Percentiles rank a stretch among this genome's conserved stretches.
Conservation (phyloP, 2,888 invertebrate species). For the Leucoma salicis region DNA sequence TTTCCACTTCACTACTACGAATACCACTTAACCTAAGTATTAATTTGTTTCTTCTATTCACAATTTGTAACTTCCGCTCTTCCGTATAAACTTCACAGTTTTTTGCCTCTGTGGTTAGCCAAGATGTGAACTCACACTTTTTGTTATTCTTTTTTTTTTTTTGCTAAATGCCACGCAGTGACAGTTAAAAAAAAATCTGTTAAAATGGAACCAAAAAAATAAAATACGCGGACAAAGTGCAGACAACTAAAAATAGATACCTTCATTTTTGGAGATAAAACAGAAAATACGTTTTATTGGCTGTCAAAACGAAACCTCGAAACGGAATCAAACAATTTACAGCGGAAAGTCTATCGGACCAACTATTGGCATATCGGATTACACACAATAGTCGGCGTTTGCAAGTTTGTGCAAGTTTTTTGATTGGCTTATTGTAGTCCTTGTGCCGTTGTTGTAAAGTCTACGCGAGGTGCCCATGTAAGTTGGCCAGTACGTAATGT, state of each 20-base stretch:
- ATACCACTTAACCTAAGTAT: slow-evolving; percentile 41
- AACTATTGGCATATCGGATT: slow-evolving; percentile 71
- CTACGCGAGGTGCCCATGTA: slow-evolving; percentile 30
- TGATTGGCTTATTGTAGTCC: slow-evolving; percentile 34
- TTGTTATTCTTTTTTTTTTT: slow-evolving; percentile 32
- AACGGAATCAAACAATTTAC: slow-evolving; percentile 68
- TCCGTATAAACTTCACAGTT: slow-evolving; percentile 41
- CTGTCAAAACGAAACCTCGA: slow-evolving; percentile 52
- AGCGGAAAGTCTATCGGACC: slow-evolving; percentile 60
- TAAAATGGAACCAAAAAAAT: slow-evolving; percentile 22
- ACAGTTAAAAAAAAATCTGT: slow-evolving; percentile 25
- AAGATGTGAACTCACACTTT: too few species aligned
- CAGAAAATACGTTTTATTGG: slow-evolving; percentile 36
- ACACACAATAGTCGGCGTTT: slow-evolving; percentile 64
- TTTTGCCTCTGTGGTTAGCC: slow-evolving; percentile 31
- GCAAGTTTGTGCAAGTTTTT: slow-evolving; percentile 36
- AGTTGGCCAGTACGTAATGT: slow-evolving; percentile 59
- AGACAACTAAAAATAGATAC: slow-evolving; percentile 29
- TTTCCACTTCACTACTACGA: slow-evolving; percentile 57
- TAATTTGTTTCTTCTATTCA: slow-evolving; percentile 77
- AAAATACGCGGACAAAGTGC: slow-evolving; percentile 25
- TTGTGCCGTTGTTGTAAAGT: slow-evolving; percentile 45
- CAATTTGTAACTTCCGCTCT: slow-evolving; percentile 72
- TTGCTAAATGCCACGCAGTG: slow-evolving; percentile 28
- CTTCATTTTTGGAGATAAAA: slow-evolving; percentile 29